Conservation (phyloP, 2,888 invertebrate species). For the Calliscelio sp. region DNA sequence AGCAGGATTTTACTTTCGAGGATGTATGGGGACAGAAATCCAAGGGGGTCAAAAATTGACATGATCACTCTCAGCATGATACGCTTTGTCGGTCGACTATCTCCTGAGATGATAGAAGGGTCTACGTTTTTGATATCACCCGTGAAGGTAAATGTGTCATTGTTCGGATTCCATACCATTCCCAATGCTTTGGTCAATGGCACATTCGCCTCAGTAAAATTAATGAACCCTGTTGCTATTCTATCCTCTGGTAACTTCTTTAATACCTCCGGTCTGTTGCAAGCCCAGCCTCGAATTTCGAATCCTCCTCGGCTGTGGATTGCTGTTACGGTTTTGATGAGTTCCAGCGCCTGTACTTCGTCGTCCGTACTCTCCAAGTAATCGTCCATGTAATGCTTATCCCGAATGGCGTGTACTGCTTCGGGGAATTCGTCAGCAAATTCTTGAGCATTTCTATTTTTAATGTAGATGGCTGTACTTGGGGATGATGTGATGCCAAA, state of each 20-base stretch:
- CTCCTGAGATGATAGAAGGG: too few relatives aligned
- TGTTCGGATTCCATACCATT: too few relatives aligned
- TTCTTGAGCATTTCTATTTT: constrained; percentile 72
- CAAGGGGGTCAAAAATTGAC: constrained; percentile 52
- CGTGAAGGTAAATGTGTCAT: too few relatives aligned
- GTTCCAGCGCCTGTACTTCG: not conserved
- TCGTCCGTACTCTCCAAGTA: constrained; percentile 38
- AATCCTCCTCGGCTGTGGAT: constrained; percentile 6
- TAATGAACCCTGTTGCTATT: too few relatives aligned
- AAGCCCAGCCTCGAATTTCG: not conserved
- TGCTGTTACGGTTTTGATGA: not conserved
- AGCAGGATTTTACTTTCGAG: constrained; percentile 75
- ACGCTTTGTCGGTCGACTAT: too few relatives aligned
- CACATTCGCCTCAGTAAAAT: too few relatives aligned
- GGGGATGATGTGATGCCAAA: constrained; percentile 74
- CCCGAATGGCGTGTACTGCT: constrained; percentile 2
- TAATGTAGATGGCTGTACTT: constrained; percentile 73
- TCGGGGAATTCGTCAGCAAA: not conserved
- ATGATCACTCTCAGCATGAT: too few relatives aligned
- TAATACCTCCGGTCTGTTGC: too few relatives aligned
- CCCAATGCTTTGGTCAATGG: too few relatives aligned
- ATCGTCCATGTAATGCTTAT: constrained; percentile 66
- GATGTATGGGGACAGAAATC: too few relatives aligned
- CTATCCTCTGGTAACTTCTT: too few relatives aligned
- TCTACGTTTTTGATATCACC: too few relatives aligned